Base-by-base conservation (phyloP, 2,888 invertebrate species). In the Amphipoea oculea region DNA sequence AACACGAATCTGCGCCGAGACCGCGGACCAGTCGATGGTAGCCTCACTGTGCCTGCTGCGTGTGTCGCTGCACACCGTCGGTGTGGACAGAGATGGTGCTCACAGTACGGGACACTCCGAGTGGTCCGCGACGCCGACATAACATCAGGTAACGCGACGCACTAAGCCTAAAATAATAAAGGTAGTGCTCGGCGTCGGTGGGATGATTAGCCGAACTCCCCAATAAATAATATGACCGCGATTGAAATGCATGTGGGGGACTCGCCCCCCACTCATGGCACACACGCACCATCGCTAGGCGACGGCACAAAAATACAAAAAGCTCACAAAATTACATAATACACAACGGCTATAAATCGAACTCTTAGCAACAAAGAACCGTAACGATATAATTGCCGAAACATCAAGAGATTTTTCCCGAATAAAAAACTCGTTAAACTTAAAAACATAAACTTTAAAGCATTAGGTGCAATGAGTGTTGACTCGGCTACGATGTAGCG, bases 111-210 rank as follows among this genome's bases (percentile, higher is more conserved):
- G 48, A 40, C 7, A n/a, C 75, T 12, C 1, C 91, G 90, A 93
- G 91, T 93, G 89, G 88, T 89, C 88, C 91, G 91, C 89, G 88
- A 88, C 90, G 88, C 88, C 92, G 89, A 89, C 93, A 91, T 89
- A 85, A 86, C 86, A 93, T 96, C 95, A 96, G 96, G 96, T 96
- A 96, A 96, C 96, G 95, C 94, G 94, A 95, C 94, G 96, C 92
- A 92, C 90, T 92, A 92, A 93, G 92, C 93, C 92, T 94, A 95
- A 93, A 92, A 92, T 93, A 92, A 92, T 91, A 93, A 93, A 91
- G 91, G 89, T 93, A 92, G 94, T 95, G 95, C 94, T 94, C 94
- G 94, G 94, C 95, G 94, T 95, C 96, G 96, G 96, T 96, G 96
- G 96, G 96, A 94, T 92, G 89, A 90, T 93, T 89, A 92, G 94